These are phyloP conservation scores for Montipora efflorescens DNA, from an alignment of 64 coral and sea anemone species.

Conservation along the genomic window DNA sequence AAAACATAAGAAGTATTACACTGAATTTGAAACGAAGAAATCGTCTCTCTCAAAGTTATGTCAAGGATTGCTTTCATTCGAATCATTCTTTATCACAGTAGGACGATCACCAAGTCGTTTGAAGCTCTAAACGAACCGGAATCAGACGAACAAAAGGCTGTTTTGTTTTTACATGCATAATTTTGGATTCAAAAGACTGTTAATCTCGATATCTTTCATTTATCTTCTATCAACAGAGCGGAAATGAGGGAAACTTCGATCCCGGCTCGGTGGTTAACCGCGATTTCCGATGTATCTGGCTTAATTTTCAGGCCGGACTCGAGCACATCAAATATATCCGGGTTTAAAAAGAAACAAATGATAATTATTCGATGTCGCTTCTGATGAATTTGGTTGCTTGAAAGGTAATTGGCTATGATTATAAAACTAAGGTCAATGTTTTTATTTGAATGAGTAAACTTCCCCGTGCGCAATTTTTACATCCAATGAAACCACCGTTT, in stretches of 20 bases:
- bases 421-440: too few relatives aligned
- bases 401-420: too few relatives aligned
- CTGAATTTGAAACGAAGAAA: background rate
- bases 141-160: background rate
- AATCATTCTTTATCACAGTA: background rate
- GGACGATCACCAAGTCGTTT: background rate
- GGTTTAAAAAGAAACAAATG: background rate
- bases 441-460: background rate
- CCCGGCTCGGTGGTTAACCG: background rate
- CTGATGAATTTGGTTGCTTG: too few relatives aligned
- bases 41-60: background rate
- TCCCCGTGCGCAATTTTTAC: background rate
- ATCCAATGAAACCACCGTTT: too few relatives aligned
- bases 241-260: conserved; percentile 13
- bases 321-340: background rate
- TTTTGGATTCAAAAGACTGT: conserved; percentile 28
- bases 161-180: conserved; percentile 36
- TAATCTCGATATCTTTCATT: conserved; percentile 31
- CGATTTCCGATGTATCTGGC: too few relatives aligned
- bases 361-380: background rate
- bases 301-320: background rate
- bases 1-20: background rate
- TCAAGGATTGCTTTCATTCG: background rate
- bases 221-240: background rate
- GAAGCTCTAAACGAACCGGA: background rate